Evolutionary conservation across 2,888 invertebrate species (phyloP).

Genomic region (Alitta virens): DNA sequence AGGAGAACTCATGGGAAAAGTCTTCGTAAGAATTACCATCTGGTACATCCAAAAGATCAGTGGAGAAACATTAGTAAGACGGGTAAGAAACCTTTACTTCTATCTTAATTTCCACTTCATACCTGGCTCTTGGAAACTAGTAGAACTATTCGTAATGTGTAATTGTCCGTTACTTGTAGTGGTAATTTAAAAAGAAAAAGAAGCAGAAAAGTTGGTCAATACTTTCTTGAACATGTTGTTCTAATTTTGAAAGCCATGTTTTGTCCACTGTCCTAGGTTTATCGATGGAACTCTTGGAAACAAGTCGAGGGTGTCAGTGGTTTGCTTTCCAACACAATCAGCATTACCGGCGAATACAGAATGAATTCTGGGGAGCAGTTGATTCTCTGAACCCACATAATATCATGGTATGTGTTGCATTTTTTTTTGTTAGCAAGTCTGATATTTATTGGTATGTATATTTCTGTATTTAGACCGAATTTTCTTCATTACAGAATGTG

Average conservation of each 20-base stretch:
- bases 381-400: conserved; percentile 77
- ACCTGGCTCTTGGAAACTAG: too few species aligned
- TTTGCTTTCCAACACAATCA: conserved; percentile 75
- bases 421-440: too few species aligned
- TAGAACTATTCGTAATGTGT: too few species aligned
- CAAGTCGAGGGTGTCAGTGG: conserved; percentile 62
- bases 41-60: conserved; percentile 70
- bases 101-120: not conserved
- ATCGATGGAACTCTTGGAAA: conserved; percentile 69
- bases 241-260: too few species aligned
- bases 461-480: too few species aligned
- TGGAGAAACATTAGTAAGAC: conserved; percentile 58
- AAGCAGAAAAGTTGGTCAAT: too few species aligned
- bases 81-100: not conserved
- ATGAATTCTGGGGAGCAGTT: conserved; percentile 74
- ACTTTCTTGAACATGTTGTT: too few species aligned
- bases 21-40: conserved; percentile 56
- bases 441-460: too few species aligned
- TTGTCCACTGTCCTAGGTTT: conserved; percentile 62
- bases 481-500: conserved; percentile 61
- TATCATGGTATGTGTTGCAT: conserved; percentile 67
- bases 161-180: too few species aligned
- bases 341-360: conserved; percentile 73
- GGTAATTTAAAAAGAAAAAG: too few species aligned
- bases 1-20: not conserved